Conservation (phyloP, 2,113 vertebrate species). For the Stomatorhinus ivindoensis region DNA sequence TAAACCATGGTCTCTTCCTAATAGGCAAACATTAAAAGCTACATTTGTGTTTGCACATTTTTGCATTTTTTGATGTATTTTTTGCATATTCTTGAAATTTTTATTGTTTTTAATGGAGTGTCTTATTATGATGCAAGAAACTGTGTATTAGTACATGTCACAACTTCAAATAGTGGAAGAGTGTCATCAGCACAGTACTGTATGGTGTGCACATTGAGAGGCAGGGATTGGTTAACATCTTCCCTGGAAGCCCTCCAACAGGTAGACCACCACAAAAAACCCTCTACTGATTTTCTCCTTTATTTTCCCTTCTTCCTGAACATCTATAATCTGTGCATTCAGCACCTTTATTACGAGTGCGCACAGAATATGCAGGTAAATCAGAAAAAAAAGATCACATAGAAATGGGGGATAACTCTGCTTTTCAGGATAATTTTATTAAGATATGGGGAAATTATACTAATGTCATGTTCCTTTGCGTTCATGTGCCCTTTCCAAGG, state of each 20-base stretch:
- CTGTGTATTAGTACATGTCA: background rate
- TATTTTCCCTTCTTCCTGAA: background rate
- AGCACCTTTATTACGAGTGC: background rate
- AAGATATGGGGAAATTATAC: background rate
- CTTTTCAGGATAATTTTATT: background rate
- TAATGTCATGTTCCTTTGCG: background rate
- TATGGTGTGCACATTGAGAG: background rate
- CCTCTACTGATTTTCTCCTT: background rate
- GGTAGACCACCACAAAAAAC: background rate
- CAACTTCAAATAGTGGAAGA: background rate
- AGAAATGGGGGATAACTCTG: background rate
- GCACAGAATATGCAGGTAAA: background rate
- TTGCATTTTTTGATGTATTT: background rate
- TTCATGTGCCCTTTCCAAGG: background rate
- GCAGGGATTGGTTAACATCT: background rate
- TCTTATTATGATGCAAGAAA: background rate
- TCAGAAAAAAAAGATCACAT: background rate
- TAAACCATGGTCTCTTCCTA: conserved; percentile 6
- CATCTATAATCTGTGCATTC: background rate
- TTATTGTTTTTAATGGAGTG: background rate
- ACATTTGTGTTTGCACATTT: background rate
- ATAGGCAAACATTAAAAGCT: background rate
- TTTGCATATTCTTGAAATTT: background rate
- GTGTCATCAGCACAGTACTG: background rate
- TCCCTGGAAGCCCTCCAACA: background rate